Evolutionary conservation across 1,140 invertebrate genomes (phyloP), one percentile per base, ranked within the genome.

Genomic region (Plectus sambesii): DNA sequence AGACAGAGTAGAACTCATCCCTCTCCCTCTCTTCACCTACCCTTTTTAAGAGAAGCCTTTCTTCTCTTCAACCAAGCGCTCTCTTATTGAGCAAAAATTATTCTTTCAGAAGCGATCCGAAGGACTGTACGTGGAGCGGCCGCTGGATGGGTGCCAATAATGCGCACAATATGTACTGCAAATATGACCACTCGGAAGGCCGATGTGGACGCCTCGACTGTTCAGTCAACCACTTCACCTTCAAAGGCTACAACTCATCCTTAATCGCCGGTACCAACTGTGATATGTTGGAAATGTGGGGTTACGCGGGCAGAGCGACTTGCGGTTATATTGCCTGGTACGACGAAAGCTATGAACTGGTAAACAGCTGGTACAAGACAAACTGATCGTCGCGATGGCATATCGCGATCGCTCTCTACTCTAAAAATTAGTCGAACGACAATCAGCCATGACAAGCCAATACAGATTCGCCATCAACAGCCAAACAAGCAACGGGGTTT

Each of bases 321-420:
- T 62, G 60, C 35, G 60, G 60, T n/a, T 62, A 60, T 42, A 62
- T 62, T 37, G 61, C 53, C 17, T 62, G 60, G 60, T 61, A 44
- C 30, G 53, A 62, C 38, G 39, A 50, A 17, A 37, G 39, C 19
- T 49, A 48, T 15, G 50, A 61, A 15, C 25, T 63, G n/a, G 53
- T 62, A 1, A 63, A 62, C 33, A 59, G 55, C 17, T 62, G 60
- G 60, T 62, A 62, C 42, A 62, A 62, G 36, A 63, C 60, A n/a
- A 55, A 43, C 33, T 58, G 45, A 53, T 19, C n/a, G n/a, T n/a
- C n/a, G n/a, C n/a, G n/a, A n/a, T n/a, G n/a, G n/a, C n/a, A n/a
- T n/a, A n/a, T n/a, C n/a, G n/a, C n/a, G n/a, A n/a, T n/a, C n/a
- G n/a, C n/a, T n/a, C n/a, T n/a, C n/a, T n/a, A n/a, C n/a, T n/a